These are phyloP conservation scores for Acanthiza pusilla DNA, from an alignment of 2,797 vertebrate species.

Conservation along the genomic window DNA sequence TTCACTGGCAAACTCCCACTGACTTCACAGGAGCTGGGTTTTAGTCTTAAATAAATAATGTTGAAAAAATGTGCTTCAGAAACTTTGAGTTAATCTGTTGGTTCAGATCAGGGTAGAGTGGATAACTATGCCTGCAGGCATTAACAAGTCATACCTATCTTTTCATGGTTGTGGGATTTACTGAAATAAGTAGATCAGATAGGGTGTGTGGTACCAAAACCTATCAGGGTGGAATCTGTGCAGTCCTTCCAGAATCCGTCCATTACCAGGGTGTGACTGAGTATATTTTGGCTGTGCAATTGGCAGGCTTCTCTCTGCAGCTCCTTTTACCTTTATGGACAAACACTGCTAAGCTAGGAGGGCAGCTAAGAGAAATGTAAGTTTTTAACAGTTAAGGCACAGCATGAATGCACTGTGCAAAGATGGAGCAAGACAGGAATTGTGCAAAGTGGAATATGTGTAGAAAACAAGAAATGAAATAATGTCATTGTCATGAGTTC, in stretches of 20 bases:
- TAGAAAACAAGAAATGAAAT: neutral
- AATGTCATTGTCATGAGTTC: neutral
- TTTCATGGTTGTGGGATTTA: neutral
- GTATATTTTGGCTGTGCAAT: neutral
- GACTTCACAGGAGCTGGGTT: neutral
- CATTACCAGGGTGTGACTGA: conserved; percentile 1
- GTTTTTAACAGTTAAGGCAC: neutral
- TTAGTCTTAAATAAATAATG: neutral
- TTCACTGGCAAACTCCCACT: neutral
- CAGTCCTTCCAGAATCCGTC: neutral
- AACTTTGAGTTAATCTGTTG: neutral
- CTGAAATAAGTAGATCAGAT: conserved; percentile 14
- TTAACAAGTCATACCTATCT: neutral
- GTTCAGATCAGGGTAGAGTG: neutral
- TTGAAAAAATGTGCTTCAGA: conserved; percentile 5
- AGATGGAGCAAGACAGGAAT: neutral
- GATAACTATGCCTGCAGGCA: neutral
- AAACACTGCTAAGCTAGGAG: neutral
- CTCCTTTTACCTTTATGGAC: neutral
- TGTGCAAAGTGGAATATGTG: neutral
- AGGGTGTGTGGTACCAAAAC: neutral
- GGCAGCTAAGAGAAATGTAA: neutral
- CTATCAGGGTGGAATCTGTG: neutral
- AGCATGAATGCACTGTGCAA: neutral
- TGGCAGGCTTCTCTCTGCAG: neutral